phyloP scores from a whole-genome alignment of 2,113 vertebrate species.

The Paralichthys olivaceus region DNA sequence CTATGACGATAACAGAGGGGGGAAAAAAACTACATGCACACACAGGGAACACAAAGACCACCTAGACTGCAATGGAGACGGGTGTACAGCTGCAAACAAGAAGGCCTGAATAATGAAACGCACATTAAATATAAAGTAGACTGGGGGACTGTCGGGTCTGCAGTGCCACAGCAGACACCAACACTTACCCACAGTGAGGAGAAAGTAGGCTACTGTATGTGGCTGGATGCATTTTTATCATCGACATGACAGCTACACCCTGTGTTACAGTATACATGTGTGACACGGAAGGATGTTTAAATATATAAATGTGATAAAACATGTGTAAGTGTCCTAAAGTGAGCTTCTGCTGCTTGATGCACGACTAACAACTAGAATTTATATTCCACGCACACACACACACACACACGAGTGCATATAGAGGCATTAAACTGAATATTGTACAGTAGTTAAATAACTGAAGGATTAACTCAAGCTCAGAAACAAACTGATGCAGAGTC shows the following conservation, averaged over 20 bases:
- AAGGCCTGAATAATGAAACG: constrained; percentile 70
- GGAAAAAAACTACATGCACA: not conserved
- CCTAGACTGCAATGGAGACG: constrained; percentile 44
- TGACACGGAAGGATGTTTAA: constrained; percentile 11
- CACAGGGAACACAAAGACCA: constrained; percentile 7
- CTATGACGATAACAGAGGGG: constrained; percentile 24
- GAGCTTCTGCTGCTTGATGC: not conserved
- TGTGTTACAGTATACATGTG: not conserved
- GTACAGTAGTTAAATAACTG: too few relatives aligned
- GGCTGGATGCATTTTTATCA: constrained; percentile 49
- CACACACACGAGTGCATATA: too few relatives aligned
- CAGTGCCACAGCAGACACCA: constrained; percentile 59
- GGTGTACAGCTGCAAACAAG: constrained; percentile 61
- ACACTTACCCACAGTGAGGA: constrained; percentile 43
- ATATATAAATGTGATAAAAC: not conserved
- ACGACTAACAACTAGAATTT: too few relatives aligned
- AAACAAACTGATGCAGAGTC: too few relatives aligned
- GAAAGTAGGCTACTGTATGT: constrained; percentile 58
- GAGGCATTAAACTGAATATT: too few relatives aligned
- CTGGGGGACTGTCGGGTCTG: constrained; percentile 34
- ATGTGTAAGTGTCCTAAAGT: constrained; percentile 8
- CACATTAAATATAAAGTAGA: constrained; percentile 74
- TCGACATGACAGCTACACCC: constrained; percentile 51
- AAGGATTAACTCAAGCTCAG: too few relatives aligned
- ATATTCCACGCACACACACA: too few relatives aligned